phyloP scores from a whole-genome alignment of 2,797 vertebrate species.

The Sebastes iracundus region DNA sequence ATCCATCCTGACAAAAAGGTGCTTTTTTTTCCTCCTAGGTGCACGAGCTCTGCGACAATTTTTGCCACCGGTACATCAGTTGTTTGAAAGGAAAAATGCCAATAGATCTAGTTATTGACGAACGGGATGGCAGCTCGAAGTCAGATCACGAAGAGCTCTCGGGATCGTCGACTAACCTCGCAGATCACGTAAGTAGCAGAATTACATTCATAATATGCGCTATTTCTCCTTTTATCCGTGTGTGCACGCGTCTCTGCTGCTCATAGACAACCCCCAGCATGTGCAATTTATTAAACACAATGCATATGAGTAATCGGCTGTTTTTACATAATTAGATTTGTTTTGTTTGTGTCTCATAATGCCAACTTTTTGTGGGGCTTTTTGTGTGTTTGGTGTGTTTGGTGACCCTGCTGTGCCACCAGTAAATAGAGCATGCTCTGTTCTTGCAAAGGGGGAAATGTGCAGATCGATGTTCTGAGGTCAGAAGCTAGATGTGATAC shows the following conservation, averaged over 20 bases:
- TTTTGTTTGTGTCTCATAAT: slow-evolving; percentile 24
- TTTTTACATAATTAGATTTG: slow-evolving; percentile 1
- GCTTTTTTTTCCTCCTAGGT: slow-evolving; percentile 84
- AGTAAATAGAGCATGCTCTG: slow-evolving; percentile 70
- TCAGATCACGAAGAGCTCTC: slow-evolving; percentile 99
- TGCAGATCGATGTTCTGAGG: slow-evolving; percentile 75
- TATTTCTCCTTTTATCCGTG: not conserved
- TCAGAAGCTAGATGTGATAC: slow-evolving; percentile 81
- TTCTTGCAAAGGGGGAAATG: slow-evolving; percentile 65
- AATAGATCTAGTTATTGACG: slow-evolving; percentile 99
- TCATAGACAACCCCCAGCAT: not conserved
- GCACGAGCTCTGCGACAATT: slow-evolving; percentile 99
- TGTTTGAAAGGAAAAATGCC: slow-evolving; percentile 99
- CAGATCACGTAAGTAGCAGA: slow-evolving; percentile 95
- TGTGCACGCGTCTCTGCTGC: slow-evolving; percentile 7
- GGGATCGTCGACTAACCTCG: slow-evolving; percentile 98
- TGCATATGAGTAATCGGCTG: not conserved
- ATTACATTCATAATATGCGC: slow-evolving; percentile 4
- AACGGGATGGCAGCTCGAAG: slow-evolving; percentile 98
- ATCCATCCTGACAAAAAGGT: slow-evolving; percentile 72
- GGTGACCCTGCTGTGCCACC: slow-evolving; percentile 64
- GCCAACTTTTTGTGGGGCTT: slow-evolving; percentile 36
- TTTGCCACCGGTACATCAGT: slow-evolving; percentile 99
- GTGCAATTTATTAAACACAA: not conserved
- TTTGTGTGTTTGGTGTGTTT: slow-evolving; percentile 17